Evolutionary conservation across 2,888 invertebrate species (phyloP).

Genomic region (Caenorhabditis sinica): DNA sequence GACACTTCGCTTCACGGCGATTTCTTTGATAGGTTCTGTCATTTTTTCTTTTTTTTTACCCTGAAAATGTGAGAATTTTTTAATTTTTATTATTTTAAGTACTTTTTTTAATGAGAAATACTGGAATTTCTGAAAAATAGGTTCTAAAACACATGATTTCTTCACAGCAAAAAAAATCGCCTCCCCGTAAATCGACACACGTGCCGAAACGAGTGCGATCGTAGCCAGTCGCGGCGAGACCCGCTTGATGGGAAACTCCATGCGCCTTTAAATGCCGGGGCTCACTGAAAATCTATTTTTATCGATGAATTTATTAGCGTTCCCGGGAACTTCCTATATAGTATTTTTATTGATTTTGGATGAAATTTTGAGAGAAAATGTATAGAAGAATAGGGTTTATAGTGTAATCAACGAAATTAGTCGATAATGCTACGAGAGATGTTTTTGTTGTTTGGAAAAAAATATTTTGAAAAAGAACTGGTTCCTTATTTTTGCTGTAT

Average conservation of each 20-base stretch:
- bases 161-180: neutral
- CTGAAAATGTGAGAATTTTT: constrained; percentile 9
- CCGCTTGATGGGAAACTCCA: neutral
- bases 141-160: constrained; percentile 20
- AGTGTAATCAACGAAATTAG: too few relatives aligned
- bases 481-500: neutral
- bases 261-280: constrained; percentile 49
- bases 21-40: constrained; percentile 67
- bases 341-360: neutral
- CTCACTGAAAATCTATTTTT: constrained; percentile 22
- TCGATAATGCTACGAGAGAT: too few relatives aligned
- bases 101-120: neutral
- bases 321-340: neutral
- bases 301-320: constrained; percentile 44
- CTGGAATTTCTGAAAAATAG: constrained; percentile 1
- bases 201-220: constrained; percentile 39
- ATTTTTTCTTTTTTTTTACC: too few relatives aligned
- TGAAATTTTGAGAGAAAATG: too few relatives aligned
- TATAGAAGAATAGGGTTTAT: too few relatives aligned
- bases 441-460: neutral
- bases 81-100: too few relatives aligned
- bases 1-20: constrained; percentile 64
- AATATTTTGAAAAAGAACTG: neutral
- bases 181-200: constrained; percentile 59
- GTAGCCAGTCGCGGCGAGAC: constrained; percentile 43